Evolutionary conservation across 92 coral and sea anemone species (phyloP), one percentile per base, ranked within the genome.

Genomic region (Epizoanthus rinbou): DNA sequence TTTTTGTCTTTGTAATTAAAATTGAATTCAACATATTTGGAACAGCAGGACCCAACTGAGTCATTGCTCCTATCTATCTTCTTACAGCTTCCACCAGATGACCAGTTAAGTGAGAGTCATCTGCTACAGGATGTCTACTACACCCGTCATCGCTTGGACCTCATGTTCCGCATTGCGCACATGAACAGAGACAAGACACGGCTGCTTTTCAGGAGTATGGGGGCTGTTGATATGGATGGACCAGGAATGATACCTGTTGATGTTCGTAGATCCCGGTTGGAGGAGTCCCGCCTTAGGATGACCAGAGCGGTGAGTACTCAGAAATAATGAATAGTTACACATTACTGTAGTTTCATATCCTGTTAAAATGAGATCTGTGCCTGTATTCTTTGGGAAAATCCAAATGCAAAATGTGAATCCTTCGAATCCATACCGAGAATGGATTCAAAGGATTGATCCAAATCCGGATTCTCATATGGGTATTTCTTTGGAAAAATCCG

Each of bases 91-190:
- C 94, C 96, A 5, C 79, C 80, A 8, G 95, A 96, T 59, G 95
- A 91, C 47, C 93, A 90, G 28, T 58, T 88, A 6, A 95, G 95
- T 66, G 99, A 96, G 71, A 96, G 98, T 63, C 94, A 90, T 68
- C 84, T 96, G 13, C 80, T 96, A 58, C 92, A 96, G 79, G 97
- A 96, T 73, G 90, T 96, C 56, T 83, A 90, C 72, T 92, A 88
- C 73, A 90, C 98, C 3, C 91, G 97, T 1, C 99, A 96, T 87
- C 96, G 97, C 10, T 87, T 94, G 72, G 99, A 96, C 41, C 86
- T 96, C 68, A 96, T 96, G 99, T 96, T 80, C 63, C 92, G 98
- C 50, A 92, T 96, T 13, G 99, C 99, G 39, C 99, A 94, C 64
- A 87, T 96, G 91, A 94, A 96, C 71, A 93, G 88, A 60, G 99